Evolutionary conservation across 1,140 invertebrate species (phyloP).

Genomic region (Drosophila equinoxialis): DNA sequence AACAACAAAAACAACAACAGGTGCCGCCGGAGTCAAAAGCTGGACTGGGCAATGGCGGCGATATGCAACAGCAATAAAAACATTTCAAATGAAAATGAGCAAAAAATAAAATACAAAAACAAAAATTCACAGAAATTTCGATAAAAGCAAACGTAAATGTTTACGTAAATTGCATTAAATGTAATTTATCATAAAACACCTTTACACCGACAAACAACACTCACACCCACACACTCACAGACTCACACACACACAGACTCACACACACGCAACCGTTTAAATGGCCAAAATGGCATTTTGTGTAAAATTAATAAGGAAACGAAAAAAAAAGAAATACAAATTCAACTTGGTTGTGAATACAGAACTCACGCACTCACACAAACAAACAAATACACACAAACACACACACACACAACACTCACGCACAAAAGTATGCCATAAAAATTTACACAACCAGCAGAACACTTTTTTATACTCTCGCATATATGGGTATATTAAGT

Average conservation of each 20-base stretch:
- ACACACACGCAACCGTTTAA: conserved; percentile 36
- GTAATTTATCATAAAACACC: conserved; percentile 58
- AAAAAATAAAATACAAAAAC: conserved; percentile 25
- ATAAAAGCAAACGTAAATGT: conserved; percentile 58
- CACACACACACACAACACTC: conserved; percentile 16
- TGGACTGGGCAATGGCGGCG: conserved; percentile 87
- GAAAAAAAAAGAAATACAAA: conserved; percentile 50
- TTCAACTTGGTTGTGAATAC: conserved; percentile 75
- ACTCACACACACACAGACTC: conserved; percentile 21
- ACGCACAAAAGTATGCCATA: conserved; percentile 60
- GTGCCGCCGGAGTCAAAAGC: conserved; percentile 89
- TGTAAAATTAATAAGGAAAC: conserved; percentile 67
- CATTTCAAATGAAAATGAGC: conserved; percentile 34
- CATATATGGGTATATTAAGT: conserved; percentile 11
- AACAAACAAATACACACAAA: conserved; percentile 16
- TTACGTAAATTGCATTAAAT: conserved; percentile 71
- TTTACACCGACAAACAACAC: conserved; percentile 30
- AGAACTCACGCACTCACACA: conserved; percentile 49
- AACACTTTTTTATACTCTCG: conserved; percentile 39
- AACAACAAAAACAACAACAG: conserved; percentile 61
- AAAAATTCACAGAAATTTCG: conserved; percentile 34
- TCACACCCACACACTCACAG: conserved; percentile 26
- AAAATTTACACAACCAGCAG: conserved; percentile 52
- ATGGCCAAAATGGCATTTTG: conserved; percentile 63
- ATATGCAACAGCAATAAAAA: conserved; percentile 79